Base-by-base conservation (phyloP, 64 coral and sea anemone species). In the Montipora efflorescens region DNA sequence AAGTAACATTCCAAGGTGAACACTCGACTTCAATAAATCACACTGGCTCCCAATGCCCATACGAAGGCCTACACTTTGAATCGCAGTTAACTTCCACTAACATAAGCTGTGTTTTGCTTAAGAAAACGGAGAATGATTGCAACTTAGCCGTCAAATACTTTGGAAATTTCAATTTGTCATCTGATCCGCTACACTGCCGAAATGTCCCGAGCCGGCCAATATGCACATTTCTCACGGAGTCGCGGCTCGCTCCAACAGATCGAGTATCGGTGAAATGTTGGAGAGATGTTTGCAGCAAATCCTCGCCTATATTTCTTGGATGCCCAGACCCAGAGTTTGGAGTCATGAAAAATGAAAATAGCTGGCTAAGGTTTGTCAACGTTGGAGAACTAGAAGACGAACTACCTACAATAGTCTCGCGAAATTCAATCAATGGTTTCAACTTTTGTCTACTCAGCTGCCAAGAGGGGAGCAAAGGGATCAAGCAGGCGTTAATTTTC, bases 371-470 rank as follows among this genome's bases (percentile, higher is more conserved):
- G 53, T 98, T 92, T 36, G 47, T 77, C 5, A 76, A 64, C 9
- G 62, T 90, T 11, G 80, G 66, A 13, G 59, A 76, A 53, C 85
- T 98, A 59, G 93, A 91, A 22, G n/a, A 92, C 7, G 69, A 92
- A 13, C 66, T 98, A 16, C 96, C 96, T 18, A 46, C 67, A 15
- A 89, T 98, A 18, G 82, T 92, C 6, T 48, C 68, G 4, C 74
- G 92, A 79, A 95, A 77, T 85, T 95, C 89, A 25, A 52, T 80
- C 5, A 44, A 92, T 16, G 84, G 93, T 21, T 95, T 98, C 74
- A 80, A 95, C 49, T 98, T 92, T 80, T 98, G 96, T 48, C 83
- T 98, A 18, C 14, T 98, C 3, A 95, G 81, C 25, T 98, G 96
- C 58, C 45, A 47, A 45, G 89, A n/a, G 61, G 61, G 47, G 46